Percentiles rank a stretch among this genome's conserved stretches.
Conservation (phyloP, 2,797 vertebrate species). For the Neomorphus geoffroyi region DNA sequence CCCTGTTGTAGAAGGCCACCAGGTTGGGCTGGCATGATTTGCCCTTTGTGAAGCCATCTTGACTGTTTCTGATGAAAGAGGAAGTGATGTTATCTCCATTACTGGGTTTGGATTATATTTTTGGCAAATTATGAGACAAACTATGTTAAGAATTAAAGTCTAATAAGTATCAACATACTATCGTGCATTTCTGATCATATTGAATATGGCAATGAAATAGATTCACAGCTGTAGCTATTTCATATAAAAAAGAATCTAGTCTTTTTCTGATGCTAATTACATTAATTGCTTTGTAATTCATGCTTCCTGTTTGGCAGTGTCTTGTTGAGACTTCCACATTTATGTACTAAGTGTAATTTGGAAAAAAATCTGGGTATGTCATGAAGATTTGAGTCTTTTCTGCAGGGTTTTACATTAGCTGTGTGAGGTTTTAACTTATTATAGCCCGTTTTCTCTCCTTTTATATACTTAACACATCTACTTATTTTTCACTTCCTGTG, state of each 20-base stretch:
- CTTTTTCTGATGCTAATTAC: not conserved
- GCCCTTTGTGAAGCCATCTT: too few species aligned
- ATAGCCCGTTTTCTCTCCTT: not conserved
- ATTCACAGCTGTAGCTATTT: not conserved
- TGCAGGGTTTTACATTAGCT: not conserved
- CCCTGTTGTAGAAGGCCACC: too few species aligned
- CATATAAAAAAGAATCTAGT: not conserved
- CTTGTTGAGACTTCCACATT: not conserved
- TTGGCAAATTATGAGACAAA: not conserved
- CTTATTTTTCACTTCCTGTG: not conserved
- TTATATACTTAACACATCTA: not conserved
- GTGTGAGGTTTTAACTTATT: not conserved
- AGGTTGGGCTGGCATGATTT: too few species aligned
- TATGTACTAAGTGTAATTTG: not conserved
- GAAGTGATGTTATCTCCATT: not conserved
- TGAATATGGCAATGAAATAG: not conserved
- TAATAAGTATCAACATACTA: not conserved
- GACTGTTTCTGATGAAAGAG: not conserved
- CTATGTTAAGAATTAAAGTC: not conserved
- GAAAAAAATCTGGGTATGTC: not conserved
- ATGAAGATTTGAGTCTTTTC: not conserved
- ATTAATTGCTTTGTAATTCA: not conserved
- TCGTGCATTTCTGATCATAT: not conserved
- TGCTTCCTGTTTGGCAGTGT: not conserved
- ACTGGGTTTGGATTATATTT: not conserved